Evolutionary conservation across 2,888 invertebrate species (phyloP).

Genomic region (Petrolisthes cinctipes): DNA sequence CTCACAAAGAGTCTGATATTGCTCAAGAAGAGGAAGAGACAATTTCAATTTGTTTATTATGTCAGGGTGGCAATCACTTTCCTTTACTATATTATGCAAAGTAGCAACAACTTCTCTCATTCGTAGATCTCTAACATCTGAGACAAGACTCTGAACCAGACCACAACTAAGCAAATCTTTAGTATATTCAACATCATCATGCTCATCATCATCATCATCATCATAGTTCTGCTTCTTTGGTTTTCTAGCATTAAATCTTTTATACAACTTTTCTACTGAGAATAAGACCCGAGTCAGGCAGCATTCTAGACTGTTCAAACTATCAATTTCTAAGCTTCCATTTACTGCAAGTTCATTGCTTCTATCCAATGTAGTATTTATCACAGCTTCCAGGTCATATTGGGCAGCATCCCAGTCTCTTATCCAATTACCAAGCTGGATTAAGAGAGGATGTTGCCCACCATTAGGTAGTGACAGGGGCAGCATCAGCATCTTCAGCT

Average conservation of each 20-base stretch:
- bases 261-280: constrained; percentile 76
- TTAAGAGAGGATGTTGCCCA: constrained; percentile 20
- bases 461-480: constrained; percentile 17
- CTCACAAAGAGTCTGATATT: constrained; percentile 81
- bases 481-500: constrained; percentile 18
- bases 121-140: constrained; percentile 76
- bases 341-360: too few species aligned
- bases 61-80: constrained; percentile 26
- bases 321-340: not conserved
- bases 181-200: constrained; percentile 74
- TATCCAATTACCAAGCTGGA: constrained; percentile 29
- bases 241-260: constrained; percentile 70
- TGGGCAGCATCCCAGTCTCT: constrained; percentile 19
- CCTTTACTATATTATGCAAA: constrained; percentile 29
- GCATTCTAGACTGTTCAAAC: constrained; percentile 69
- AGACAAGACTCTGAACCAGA: constrained; percentile 76
- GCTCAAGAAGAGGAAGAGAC: constrained; percentile 80
- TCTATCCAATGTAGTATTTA: too few species aligned
- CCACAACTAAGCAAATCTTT: constrained; percentile 79
- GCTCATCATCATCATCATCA: constrained; percentile 69
- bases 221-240: constrained; percentile 67
- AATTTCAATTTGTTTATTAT: constrained; percentile 37
- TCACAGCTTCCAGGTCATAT: not conserved
- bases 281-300: constrained; percentile 74
- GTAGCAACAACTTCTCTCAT: constrained; percentile 70